These are phyloP conservation scores for Tetrax tetrax DNA, from an alignment of 2,113 vertebrate genomes.

Conservation along the genomic window DNA sequence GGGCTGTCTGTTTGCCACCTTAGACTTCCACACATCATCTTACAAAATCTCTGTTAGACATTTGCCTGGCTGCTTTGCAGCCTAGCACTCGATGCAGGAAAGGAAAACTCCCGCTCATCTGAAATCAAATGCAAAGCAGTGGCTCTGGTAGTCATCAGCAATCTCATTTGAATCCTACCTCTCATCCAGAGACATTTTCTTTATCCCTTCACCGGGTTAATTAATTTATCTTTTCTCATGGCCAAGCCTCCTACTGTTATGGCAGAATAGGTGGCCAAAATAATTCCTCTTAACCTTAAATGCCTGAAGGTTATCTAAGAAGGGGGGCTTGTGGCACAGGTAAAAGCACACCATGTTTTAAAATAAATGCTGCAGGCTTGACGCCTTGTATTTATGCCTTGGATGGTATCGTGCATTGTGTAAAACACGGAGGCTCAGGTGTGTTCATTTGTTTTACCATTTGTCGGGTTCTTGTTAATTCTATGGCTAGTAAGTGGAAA, in stretches of 20 bases:
- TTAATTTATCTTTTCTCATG: not conserved
- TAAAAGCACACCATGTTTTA: not conserved
- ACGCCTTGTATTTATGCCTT: not conserved
- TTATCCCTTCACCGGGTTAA: not conserved
- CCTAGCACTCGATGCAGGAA: not conserved
- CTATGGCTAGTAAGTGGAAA: not conserved
- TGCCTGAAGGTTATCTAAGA: not conserved
- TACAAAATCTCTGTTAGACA: fast-evolving
- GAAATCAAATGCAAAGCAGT: not conserved
- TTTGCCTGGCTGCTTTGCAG: not conserved
- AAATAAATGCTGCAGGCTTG: not conserved
- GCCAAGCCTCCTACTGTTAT: not conserved
- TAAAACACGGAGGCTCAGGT: not conserved
- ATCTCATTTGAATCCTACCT: not conserved
- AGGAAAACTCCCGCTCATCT: not conserved
- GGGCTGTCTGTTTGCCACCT: not conserved
- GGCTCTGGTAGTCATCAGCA: not conserved
- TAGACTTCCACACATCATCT: not conserved
- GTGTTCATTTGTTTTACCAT: not conserved
- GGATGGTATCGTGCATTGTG: not conserved
- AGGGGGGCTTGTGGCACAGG: not conserved
- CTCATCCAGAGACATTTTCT: not conserved
- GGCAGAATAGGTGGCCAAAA: not conserved
- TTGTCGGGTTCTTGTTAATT: not conserved
- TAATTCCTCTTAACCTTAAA: not conserved